phyloP scores from a whole-genome alignment of 1,140 invertebrate genomes.

The Drosophila rufa region DNA sequence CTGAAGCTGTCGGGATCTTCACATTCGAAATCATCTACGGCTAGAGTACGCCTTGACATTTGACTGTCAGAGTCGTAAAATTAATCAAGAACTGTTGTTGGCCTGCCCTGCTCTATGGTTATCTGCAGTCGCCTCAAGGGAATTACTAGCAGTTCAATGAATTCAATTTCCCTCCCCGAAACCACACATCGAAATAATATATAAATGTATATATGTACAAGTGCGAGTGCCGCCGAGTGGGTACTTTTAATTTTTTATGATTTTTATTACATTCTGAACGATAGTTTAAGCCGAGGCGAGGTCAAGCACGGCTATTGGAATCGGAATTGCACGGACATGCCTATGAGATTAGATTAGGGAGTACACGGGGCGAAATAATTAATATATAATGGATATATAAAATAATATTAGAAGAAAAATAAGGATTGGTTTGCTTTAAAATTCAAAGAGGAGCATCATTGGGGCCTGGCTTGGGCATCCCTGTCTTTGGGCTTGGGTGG shows the following conservation, averaged over 20 bases:
- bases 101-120: conserved; percentile 16
- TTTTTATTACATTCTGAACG: conserved; percentile 64
- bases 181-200: conserved; percentile 31
- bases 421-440: no score
- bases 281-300: conserved; percentile 52
- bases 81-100: conserved; percentile 47
- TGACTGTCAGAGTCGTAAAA: conserved; percentile 57
- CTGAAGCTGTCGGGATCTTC: not conserved
- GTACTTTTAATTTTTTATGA: conserved; percentile 68
- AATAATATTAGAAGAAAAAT: no score
- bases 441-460: no score
- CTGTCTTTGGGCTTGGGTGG: no score
- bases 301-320: conserved; percentile 59
- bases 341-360: conserved; percentile 57
- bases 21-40: conserved; percentile 4
- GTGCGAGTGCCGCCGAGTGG: conserved; percentile 17
- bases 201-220: not conserved
- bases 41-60: conserved; percentile 46
- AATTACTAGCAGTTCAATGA: conserved; percentile 38
- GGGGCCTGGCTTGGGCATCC: no score
- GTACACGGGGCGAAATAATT: not conserved
- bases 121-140: conserved; percentile 24
- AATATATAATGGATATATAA: no score
- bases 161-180: conserved; percentile 30
- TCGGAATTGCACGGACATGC: conserved; percentile 22